Base-by-base conservation (phyloP, 2,888 invertebrate genomes). In the Melitaea athalia region DNA sequence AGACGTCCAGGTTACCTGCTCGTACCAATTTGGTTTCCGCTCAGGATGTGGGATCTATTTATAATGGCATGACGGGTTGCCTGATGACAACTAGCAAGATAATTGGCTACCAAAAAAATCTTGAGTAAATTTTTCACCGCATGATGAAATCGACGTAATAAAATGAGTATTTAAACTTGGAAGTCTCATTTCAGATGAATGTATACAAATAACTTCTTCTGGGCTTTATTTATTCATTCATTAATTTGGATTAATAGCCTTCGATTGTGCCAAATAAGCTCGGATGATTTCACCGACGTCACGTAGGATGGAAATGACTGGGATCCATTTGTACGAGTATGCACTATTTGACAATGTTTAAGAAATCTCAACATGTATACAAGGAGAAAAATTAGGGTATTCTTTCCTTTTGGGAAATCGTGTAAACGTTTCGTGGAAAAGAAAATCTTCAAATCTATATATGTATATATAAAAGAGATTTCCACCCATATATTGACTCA, bases 11-110 rank as follows among this genome's bases (percentile, higher is more conserved):
- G 74, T 88, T 89, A 91, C 91, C 91, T 91, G 91, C 82, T 85
- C 74, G 83, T 69, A 78, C 85, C 84, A 80, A 77, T 85, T 86
- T 78, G 81, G 85, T 82, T 89, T 89, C 89, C 89, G 88, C 79
- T 85, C 84, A 87, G 88, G 88, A 88, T 88, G 86, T 82, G 80
- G 79, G 72, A 67, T 75, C 88, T 90, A 89, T 90, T 89, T 89
- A 84, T 89, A 87, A 78, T 75, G 76, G 74, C 76, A 78, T 79
- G 80, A 75, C 68, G 71, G 79, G 57, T 57, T 57, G 78, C 82
- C 83, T 79, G 84, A 82, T 78, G 76, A 78, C 77, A 80, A 68
- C 74, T 63, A 38, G 59, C 67, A 64, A 73, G 74, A 69, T 74
- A 73, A 73, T 74, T 74, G 75, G 72, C 64, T 69, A 63, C 68